Evolutionary conservation across 2,888 invertebrate genomes (phyloP).

Genomic region (Eristalinus sepulchralis): DNA sequence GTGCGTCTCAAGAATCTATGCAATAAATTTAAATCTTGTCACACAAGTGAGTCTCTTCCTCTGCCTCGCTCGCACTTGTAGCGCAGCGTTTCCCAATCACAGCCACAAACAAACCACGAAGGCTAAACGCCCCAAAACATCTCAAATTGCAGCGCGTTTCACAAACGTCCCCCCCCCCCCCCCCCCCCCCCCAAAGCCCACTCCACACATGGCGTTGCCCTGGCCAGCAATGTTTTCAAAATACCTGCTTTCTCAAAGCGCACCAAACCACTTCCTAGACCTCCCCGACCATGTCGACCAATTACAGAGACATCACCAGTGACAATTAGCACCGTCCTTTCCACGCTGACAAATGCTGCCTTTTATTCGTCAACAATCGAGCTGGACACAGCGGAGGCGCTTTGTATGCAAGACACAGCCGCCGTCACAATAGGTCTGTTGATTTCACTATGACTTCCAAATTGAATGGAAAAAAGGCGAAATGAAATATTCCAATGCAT

Average conservation of each 20-base stretch:
- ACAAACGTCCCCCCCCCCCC: constrained; percentile 20
- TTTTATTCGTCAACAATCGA: not conserved
- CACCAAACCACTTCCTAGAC: constrained; percentile 43
- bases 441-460: constrained; percentile 57
- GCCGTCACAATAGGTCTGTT: constrained; percentile 33
- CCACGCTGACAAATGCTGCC: constrained; percentile 27
- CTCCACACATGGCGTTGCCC: constrained; percentile 17
- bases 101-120: constrained; percentile 19
- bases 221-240: constrained; percentile 11
- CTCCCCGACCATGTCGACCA: constrained; percentile 53
- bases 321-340: constrained; percentile 46
- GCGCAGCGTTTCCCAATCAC: constrained; percentile 37
- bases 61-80: too few relatives aligned
- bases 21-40: not conserved
- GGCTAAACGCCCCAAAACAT: constrained; percentile 30
- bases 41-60: not conserved
- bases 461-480: not conserved
- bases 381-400: not conserved
- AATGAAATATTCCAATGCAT: constrained; percentile 33
- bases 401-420: constrained; percentile 52
- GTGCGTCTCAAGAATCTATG: not conserved
- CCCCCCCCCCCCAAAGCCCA: constrained; percentile 9
- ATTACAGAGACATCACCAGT: constrained; percentile 34
- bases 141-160: constrained; percentile 29
- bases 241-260: not conserved